phyloP scores from a whole-genome alignment of 1,140 invertebrate species.

The Zophobas atratus region DNA sequence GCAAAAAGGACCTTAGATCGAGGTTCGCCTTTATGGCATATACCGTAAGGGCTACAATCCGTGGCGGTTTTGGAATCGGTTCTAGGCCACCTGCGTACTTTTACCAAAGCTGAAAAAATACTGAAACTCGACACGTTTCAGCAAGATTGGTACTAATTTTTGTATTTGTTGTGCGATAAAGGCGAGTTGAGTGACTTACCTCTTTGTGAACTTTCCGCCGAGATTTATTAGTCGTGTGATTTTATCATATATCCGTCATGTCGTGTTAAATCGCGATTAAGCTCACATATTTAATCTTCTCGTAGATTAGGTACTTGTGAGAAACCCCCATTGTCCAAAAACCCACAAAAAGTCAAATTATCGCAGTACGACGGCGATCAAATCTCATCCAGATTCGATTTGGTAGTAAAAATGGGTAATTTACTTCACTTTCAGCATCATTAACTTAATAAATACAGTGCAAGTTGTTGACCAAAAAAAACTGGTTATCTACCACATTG shows the following conservation, averaged over 20 bases:
- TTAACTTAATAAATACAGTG: constrained; percentile 29
- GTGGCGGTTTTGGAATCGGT: too few species aligned
- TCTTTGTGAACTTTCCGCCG: background rate
- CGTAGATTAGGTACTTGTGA: too few species aligned
- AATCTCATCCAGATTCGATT: constrained; percentile 11
- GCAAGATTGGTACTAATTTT: too few species aligned
- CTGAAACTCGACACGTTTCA: too few species aligned
- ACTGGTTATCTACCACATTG: constrained; percentile 20
- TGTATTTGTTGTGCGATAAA: background rate
- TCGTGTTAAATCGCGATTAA: constrained; percentile 24
- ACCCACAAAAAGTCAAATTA: constrained; percentile 8
- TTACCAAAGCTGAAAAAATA: too few species aligned
- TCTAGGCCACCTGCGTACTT: too few species aligned
- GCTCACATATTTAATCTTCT: background rate
- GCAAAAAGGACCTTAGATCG: too few species aligned
- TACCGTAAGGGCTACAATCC: too few species aligned
- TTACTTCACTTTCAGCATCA: constrained; percentile 11
- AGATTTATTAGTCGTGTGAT: constrained; percentile 8
- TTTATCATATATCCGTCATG: constrained; percentile 33
- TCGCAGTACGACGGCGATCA: background rate
- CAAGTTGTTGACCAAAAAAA: constrained; percentile 20
- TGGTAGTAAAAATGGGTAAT: constrained; percentile 21
- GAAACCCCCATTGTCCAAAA: background rate
- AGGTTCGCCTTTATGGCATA: too few species aligned
- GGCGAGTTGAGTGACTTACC: background rate